phyloP scores from a whole-genome alignment of 2,888 invertebrate genomes.

The Euplagia quadripunctaria region DNA sequence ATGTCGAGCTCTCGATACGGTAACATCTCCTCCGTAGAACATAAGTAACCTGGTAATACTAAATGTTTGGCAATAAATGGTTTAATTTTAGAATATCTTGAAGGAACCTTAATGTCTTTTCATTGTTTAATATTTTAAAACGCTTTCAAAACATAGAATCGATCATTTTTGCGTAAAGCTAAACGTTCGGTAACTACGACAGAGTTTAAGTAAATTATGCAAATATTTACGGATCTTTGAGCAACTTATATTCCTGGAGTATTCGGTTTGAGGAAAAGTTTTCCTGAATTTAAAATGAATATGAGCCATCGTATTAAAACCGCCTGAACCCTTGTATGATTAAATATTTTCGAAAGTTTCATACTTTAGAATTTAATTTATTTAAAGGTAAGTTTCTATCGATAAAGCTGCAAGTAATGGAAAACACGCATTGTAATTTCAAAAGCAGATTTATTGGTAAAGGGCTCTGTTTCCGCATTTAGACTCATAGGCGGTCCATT shows the following conservation, averaged over 20 bases:
- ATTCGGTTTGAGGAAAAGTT: neutral
- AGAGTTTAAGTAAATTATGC: slow-evolving; percentile 3
- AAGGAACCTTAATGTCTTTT: neutral
- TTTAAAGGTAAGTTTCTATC: neutral
- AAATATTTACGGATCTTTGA: slow-evolving; percentile 2
- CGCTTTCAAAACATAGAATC: neutral
- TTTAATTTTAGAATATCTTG: neutral
- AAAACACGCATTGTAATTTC: neutral
- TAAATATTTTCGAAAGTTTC: neutral
- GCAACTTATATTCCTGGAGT: neutral
- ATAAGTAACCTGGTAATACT: neutral
- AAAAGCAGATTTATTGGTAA: too few relatives aligned
- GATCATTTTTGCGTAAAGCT: neutral
- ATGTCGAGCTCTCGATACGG: too few relatives aligned
- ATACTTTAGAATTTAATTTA: neutral
- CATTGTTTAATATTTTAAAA: neutral
- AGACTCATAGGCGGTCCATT: too few relatives aligned
- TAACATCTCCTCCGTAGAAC: neutral
- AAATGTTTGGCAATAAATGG: neutral
- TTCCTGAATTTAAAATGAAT: slow-evolving; percentile 1
- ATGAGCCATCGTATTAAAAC: neutral
- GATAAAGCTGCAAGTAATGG: neutral
- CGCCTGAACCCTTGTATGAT: neutral
- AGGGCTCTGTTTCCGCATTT: too few relatives aligned
- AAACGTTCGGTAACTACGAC: neutral